Evolutionary conservation across 92 coral and sea anemone genomes (phyloP).

Genomic region (Palythoa grandiflora): DNA sequence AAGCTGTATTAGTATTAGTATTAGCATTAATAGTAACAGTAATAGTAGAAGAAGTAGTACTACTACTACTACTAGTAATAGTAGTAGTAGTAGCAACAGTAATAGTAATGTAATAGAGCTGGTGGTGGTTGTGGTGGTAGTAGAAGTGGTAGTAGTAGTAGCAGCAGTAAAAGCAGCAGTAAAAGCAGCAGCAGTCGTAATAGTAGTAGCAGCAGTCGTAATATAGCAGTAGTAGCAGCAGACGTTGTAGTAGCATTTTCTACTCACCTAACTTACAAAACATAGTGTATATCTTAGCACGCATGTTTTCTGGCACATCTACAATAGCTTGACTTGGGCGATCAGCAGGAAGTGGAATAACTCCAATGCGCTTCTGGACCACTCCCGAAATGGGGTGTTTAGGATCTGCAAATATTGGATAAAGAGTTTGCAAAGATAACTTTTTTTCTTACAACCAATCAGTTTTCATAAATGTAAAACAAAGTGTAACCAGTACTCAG

Average conservation of each 20-base stretch:
- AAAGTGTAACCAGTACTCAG: neutral
- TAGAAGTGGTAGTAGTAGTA: neutral
- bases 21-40: neutral
- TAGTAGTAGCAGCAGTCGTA: neutral
- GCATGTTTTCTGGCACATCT: slow-evolving; percentile 95
- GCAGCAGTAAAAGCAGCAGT: neutral
- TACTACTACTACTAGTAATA: neutral
- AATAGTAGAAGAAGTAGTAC: neutral
- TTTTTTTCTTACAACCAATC: neutral
- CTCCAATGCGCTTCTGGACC: slow-evolving; percentile 85
- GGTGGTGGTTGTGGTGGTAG: neutral
- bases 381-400: slow-evolving; percentile 86
- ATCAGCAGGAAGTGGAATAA: slow-evolving; percentile 87
- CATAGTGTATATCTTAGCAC: slow-evolving; percentile 93
- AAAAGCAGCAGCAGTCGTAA: neutral
- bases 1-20: neutral
- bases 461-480: neutral
- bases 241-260: neutral
- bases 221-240: neutral
- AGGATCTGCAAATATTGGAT: slow-evolving; percentile 64
- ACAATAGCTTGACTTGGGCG: slow-evolving; percentile 95
- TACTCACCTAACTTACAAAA: slow-evolving; percentile 93
- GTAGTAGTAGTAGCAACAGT: neutral
- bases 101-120: neutral
- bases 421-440: neutral